These are phyloP conservation scores for Scophthalmus maximus DNA, from an alignment of 2,113 vertebrate genomes.

Conservation along the genomic window DNA sequence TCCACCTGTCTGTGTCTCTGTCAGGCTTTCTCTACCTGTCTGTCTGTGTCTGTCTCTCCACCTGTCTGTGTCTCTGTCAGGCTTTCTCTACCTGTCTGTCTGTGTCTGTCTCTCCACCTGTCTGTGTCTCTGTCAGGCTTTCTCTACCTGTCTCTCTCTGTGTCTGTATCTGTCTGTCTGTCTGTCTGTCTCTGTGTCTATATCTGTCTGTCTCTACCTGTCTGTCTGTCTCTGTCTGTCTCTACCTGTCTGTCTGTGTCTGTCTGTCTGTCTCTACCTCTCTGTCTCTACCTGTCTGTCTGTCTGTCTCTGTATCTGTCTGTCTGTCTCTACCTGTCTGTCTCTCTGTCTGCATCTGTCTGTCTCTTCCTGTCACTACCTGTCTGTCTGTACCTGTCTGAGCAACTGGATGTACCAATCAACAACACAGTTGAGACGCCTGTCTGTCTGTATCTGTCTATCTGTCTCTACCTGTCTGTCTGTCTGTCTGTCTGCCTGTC, in stretches of 20 bases:
- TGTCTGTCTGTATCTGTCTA: too few species aligned
- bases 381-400: conserved; percentile 55
- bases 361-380: too few species aligned
- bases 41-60: not conserved
- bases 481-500: too few species aligned
- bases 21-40: too few species aligned
- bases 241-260: conserved; percentile 2
- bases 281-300: not conserved
- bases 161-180: not conserved
- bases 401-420: too few species aligned
- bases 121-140: too few species aligned
- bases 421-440: too few species aligned
- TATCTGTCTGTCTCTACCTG: not conserved
- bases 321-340: conserved; percentile 12
- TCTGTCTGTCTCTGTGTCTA: not conserved
- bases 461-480: too few species aligned
- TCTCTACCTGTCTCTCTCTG: not conserved
- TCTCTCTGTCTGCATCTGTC: conserved; percentile 23
- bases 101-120: too few species aligned
- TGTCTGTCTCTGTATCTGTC: conserved; percentile 16
- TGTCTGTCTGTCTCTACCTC: too few species aligned
- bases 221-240: not conserved
- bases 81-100: not conserved
- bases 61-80: too few species aligned
- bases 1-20: not conserved